Evolutionary conservation across 2,888 invertebrate genomes (phyloP), one percentile per base, ranked within the genome.

Genomic region (Chesias legatella): DNA sequence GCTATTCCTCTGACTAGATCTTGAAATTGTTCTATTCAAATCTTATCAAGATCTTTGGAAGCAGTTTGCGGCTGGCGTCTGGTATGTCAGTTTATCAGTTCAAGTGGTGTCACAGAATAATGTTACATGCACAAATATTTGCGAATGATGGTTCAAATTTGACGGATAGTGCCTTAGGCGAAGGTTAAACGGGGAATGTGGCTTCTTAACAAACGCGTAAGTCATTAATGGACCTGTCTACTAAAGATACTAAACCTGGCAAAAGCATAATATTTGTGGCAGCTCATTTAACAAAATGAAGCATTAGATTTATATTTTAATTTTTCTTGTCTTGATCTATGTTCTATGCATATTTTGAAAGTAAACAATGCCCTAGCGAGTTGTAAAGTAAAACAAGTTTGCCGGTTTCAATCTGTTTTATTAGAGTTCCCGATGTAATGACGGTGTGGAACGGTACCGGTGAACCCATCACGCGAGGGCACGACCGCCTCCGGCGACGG

Each of bases 401-500:
- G 53, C 45, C 47, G 46, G 53, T 57, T 53, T 45, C 53, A 56
- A 63, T 67, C 65, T 54, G 40, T 56, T 61, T 56, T 63, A 56
- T 59, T 59, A 60, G 49, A 57, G 56, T 61, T 58, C 53, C 52
- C 56, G 58, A 57, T 59, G 56, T 61, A 68, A 66, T 60, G 66
- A 62, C 57, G 62, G 55, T 38, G 41, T 60, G 51, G 60, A 68
- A 72, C 71, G 75, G 71, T 68, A 70, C 66, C 63, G 53, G 57
- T 67, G 67, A 73, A 67, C 67, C 73, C 70, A 82, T 82, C 81
- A 79, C 63, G 57, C 56, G 54, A 60, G 63, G 60, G 63, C 82
- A 84, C 82, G 80, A 81, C 79, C 67, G 78, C 72, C 75, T 58
- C 65, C 60, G 73, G 80, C 80, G 61, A 60, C 71, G 60, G 68